Conservation (phyloP, 2,113 vertebrate genomes). For the Siniperca knerii region DNA sequence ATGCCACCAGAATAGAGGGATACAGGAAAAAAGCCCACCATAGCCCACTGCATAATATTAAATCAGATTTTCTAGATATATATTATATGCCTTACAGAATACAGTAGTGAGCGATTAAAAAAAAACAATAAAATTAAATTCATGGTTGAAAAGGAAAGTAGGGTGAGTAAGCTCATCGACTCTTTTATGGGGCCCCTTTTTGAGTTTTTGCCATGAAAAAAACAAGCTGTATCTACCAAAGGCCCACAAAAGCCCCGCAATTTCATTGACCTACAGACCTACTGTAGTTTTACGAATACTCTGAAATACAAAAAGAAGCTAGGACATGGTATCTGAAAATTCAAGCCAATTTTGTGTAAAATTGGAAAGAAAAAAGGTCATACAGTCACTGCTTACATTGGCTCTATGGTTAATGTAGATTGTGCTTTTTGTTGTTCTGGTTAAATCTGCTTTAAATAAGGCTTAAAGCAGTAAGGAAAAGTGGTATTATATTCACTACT, state of each 20-base stretch:
- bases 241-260: not conserved
- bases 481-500: constrained; percentile 33
- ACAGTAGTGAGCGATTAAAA: too few species aligned
- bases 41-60: too few species aligned
- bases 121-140: too few species aligned
- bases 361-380: not conserved
- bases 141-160: too few species aligned
- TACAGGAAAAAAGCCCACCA: too few species aligned
- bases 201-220: too few species aligned
- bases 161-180: too few species aligned
- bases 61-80: too few species aligned
- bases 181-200: too few species aligned
- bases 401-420: not conserved
- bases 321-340: not conserved
- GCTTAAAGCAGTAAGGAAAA: constrained; percentile 18
- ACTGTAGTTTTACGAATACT: not conserved
- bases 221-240: not conserved
- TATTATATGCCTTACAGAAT: too few species aligned
- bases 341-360: not conserved
- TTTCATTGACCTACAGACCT: not conserved
- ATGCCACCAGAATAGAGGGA: too few species aligned
- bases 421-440: not conserved
- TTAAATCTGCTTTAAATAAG: constrained; percentile 36
- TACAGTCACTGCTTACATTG: too few species aligned
- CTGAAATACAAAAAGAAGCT: not conserved